Conservation (phyloP, 2,113 vertebrate species). For the Leiothrix lutea region DNA sequence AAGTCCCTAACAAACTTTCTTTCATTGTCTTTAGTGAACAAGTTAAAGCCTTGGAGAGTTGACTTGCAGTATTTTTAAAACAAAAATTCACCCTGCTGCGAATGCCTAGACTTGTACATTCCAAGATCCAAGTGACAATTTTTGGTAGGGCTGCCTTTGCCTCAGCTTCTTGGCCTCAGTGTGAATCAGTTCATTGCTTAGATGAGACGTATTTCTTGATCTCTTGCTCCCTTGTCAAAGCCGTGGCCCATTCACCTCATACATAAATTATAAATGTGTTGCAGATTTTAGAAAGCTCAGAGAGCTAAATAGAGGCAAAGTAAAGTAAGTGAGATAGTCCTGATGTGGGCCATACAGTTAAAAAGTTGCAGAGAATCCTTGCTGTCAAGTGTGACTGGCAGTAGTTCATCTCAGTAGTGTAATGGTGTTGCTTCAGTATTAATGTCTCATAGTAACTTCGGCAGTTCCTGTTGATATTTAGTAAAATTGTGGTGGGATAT, state of each 20-base stretch:
- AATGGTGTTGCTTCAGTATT: not conserved
- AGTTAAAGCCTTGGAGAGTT: not conserved
- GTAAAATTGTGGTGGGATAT: not conserved
- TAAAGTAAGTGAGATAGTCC: not conserved
- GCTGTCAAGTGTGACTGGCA: not conserved
- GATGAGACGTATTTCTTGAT: fast-evolving
- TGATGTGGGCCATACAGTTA: not conserved
- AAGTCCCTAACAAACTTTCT: not conserved
- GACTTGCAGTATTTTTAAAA: not conserved
- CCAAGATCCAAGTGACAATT: not conserved
- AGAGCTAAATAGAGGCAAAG: not conserved
- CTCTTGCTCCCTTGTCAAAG: not conserved
- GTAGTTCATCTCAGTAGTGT: not conserved
- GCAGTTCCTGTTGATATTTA: not conserved
- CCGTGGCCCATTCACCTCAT: not conserved
- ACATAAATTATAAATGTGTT: not conserved
- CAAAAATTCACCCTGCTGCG: not conserved
- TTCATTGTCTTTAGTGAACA: not conserved
- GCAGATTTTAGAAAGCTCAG: not conserved
- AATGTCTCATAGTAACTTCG: not conserved
- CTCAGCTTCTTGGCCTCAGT: not conserved
- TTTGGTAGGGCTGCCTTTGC: not conserved
- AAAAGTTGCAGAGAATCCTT: not conserved
- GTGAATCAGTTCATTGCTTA: not conserved
- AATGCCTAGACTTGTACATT: not conserved